A percentile compares a stretch with the other conserved stretches of the same genome.
These are phyloP conservation scores for Acronicta alni DNA, from an alignment of 2,888 invertebrate species.

Conservation along the genomic window DNA sequence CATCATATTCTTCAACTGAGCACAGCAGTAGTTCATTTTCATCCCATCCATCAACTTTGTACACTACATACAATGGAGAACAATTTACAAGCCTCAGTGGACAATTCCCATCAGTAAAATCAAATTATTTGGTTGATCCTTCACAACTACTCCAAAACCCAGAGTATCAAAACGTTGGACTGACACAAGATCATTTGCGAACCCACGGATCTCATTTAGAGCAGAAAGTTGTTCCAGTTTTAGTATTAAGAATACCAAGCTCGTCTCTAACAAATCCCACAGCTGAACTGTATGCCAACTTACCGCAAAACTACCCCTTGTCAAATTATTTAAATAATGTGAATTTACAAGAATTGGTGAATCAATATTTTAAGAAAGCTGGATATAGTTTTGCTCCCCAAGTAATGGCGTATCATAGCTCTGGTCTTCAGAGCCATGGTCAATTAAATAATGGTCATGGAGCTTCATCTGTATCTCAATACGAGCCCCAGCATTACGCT, in stretches of 20 bases:
- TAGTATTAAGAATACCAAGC: slow-evolving; percentile 89
- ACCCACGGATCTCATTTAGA: slow-evolving; percentile 74
- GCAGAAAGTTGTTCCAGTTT: slow-evolving; percentile 88
- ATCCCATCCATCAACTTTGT: slow-evolving; percentile 75
- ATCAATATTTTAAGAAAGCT: slow-evolving; percentile 85
- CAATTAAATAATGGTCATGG: slow-evolving; percentile 48
- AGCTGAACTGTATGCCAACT: slow-evolving; percentile 87
- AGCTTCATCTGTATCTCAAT: slow-evolving; percentile 53
- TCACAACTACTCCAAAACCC: slow-evolving; percentile 81
- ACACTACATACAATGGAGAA: slow-evolving; percentile 85
- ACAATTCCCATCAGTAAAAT: slow-evolving; percentile 84
- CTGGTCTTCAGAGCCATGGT: slow-evolving; percentile 51
- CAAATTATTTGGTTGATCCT: slow-evolving; percentile 83
- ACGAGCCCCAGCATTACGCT: slow-evolving; percentile 78
- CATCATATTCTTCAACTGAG: slow-evolving; percentile 26
- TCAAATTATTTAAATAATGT: slow-evolving; percentile 87
- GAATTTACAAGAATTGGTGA: slow-evolving; percentile 88
- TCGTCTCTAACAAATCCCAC: slow-evolving; percentile 87
- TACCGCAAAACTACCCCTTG: slow-evolving; percentile 88
- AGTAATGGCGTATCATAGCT: slow-evolving; percentile 75
- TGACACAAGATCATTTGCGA: slow-evolving; percentile 84
- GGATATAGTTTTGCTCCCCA: slow-evolving; percentile 81
- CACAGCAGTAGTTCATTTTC: slow-evolving; percentile 58
- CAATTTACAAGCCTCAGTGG: slow-evolving; percentile 82
- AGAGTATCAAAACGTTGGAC: slow-evolving; percentile 85